Conservation (phyloP, 2,888 invertebrate species). For the Gastrophysa polygoni region DNA sequence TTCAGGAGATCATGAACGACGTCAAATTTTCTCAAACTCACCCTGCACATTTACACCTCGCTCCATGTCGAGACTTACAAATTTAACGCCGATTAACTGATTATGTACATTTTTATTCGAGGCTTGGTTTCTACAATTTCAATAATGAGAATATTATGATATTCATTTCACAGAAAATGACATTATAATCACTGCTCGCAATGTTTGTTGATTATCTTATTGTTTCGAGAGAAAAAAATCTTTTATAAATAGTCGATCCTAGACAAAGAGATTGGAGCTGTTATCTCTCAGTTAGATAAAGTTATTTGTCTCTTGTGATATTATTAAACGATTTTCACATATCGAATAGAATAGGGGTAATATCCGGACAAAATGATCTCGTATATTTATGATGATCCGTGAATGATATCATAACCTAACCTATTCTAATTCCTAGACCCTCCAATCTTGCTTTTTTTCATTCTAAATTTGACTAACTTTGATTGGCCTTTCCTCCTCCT, state of each 20-base stretch:
- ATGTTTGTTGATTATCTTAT: constrained; percentile 37
- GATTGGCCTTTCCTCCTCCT: too few species aligned
- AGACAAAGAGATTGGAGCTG: constrained; percentile 5
- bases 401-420: too few species aligned
- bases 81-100: neutral
- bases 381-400: too few species aligned
- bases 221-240: constrained; percentile 24
- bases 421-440: too few species aligned
- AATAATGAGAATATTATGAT: neutral
- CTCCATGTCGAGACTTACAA: neutral
- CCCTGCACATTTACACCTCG: neutral
- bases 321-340: too few species aligned
- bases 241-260: constrained; percentile 10
- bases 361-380: too few species aligned
- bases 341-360: too few species aligned
- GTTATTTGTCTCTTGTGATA: too few species aligned
- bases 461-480: too few species aligned
- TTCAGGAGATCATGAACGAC: too few species aligned
- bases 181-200: constrained; percentile 22
- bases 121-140: neutral
- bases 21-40: neutral
- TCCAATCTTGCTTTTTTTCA: too few species aligned
- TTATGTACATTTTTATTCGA: neutral
- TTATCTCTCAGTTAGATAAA: neutral
- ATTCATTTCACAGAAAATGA: neutral